Conservation (phyloP, 2,113 vertebrate species). For the Microcebus tavaratra region DNA sequence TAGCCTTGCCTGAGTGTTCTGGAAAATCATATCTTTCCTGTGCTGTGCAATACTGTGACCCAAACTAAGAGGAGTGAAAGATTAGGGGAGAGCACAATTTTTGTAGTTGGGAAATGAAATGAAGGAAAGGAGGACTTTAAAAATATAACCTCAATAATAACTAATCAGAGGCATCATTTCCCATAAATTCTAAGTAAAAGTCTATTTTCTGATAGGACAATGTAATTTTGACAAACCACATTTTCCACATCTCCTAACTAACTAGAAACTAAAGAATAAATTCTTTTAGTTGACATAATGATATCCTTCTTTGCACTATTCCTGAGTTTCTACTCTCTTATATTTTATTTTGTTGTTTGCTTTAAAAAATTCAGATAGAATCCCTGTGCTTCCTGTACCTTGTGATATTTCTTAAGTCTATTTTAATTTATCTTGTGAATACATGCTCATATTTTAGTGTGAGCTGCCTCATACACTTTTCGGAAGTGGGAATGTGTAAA, state of each 20-base stretch:
- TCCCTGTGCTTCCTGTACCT: neutral
- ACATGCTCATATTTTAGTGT: neutral
- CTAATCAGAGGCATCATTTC: neutral
- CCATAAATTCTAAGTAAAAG: neutral
- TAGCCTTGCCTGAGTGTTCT: constrained; percentile 47
- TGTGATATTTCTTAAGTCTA: neutral
- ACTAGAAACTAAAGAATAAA: neutral
- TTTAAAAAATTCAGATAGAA: neutral
- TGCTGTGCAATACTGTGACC: neutral
- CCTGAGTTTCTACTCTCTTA: neutral
- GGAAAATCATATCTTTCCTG: constrained; percentile 56
- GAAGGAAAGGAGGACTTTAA: constrained; percentile 4
- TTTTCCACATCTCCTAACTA: neutral
- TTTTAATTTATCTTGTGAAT: neutral
- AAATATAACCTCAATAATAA: constrained; percentile 6
- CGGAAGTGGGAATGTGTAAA: neutral
- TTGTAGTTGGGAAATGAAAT: constrained; percentile 17
- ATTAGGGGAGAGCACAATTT: neutral
- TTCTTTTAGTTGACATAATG: neutral
- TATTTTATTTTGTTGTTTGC: neutral
- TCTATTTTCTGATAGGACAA: constrained; percentile 2
- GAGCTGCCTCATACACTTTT: neutral
- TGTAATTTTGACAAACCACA: neutral
- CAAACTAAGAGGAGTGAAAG: constrained; percentile 24
- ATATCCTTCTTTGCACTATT: neutral